Base-by-base conservation (phyloP, 1,140 invertebrate genomes). In the Drosophila neocordata region DNA sequence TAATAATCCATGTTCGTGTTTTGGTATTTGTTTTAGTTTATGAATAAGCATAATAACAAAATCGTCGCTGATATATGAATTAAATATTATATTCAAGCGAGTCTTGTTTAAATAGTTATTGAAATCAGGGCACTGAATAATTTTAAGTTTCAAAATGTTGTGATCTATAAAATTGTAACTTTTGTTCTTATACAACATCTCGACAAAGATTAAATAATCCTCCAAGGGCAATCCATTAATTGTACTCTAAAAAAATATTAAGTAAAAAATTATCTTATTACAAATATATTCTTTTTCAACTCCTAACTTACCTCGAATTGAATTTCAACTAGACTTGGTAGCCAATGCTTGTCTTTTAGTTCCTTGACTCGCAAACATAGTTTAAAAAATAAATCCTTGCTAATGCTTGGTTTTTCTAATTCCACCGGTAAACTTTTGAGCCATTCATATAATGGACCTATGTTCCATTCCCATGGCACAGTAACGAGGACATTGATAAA, bases 401-500 rank as follows among this genome's bases (percentile, higher is more conserved):
- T 6, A 48, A 20, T 1, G 7, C 15, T 20, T 7, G 41, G 2
- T 44, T 18, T 15, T 11, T 15, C 41, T 24, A 24, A 24, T 18
- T 48, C 41, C 9, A 2, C 8, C 15, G 18, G 41, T 9, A 48
- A 20, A 20, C 15, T 11, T 3, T 4, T 4, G 0, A 48, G 41
- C 41, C 41, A 48, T 11, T 48, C 41, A 9, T 9, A 20, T 11
- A 48, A 20, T 9, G 18, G 9, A 48, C 18, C 4, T 4, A 8
- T 11, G 3, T 48, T 8, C 41, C 41, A 48, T 48, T 48, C 1
- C 41, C 41, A 48, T 11, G 41, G 15, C 9, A 48, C 41, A 18
- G 58, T 44, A 0, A 37, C 61, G 0, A 91, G 24, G 12, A 71
- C 44, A 20, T 75, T 34, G 4, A 88, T 38, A 57, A 91, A 61